These are phyloP conservation scores for Fragum whitleyi DNA, from an alignment of 2,888 invertebrate species.

Conservation along the genomic window DNA sequence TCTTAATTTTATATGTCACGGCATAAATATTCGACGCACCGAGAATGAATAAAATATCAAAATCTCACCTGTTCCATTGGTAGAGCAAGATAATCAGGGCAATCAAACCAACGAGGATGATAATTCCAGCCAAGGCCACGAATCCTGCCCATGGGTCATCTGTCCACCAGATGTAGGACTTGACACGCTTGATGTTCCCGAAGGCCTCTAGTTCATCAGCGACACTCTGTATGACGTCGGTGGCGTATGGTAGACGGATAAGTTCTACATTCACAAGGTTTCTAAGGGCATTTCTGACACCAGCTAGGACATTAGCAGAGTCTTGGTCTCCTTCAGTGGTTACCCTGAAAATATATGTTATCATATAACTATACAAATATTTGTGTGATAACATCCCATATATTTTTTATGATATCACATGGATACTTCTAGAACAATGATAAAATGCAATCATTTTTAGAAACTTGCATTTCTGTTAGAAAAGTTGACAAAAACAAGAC, in stretches of 20 bases:
- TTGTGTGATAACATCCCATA: too few species aligned
- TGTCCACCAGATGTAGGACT: constrained; percentile 77
- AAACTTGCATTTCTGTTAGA: too few species aligned
- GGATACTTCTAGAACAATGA: too few species aligned
- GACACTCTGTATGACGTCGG: constrained; percentile 55
- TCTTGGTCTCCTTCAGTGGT: constrained; percentile 17
- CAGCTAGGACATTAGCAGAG: constrained; percentile 20
- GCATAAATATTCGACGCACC: too few species aligned
- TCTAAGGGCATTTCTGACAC: constrained; percentile 27
- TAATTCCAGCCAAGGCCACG: constrained; percentile 94
- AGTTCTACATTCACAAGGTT: constrained; percentile 40
- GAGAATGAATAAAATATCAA: too few species aligned
- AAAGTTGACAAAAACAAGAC: too few species aligned
- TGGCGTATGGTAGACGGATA: constrained; percentile 62
- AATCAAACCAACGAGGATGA: constrained; percentile 93
- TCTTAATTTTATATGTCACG: too few species aligned
- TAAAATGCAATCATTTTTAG: too few species aligned
- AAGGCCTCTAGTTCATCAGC: constrained; percentile 46
- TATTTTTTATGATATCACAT: too few species aligned
- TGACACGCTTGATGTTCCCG: constrained; percentile 62
- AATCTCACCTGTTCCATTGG: constrained; percentile 95
- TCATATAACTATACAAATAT: too few species aligned
- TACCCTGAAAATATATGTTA: constrained; percentile 12
- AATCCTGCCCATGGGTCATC: constrained; percentile 93
- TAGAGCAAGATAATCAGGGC: constrained; percentile 97